Conservation (phyloP, 1,140 invertebrate genomes). For the Babylonia areolata region DNA sequence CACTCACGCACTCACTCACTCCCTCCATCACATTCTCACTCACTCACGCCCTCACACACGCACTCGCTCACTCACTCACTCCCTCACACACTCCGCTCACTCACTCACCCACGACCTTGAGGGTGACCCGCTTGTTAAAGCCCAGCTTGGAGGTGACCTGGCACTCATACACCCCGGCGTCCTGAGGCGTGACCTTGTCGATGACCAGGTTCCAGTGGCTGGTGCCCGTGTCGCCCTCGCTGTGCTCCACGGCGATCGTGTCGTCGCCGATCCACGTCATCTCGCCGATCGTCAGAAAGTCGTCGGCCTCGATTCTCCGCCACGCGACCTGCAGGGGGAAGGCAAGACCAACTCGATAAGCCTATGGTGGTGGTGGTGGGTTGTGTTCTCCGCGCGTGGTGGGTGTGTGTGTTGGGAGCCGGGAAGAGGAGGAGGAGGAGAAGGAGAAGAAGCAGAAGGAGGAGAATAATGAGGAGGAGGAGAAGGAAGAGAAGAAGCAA, state of each 20-base stretch:
- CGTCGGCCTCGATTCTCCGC: constrained; percentile 41
- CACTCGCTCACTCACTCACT: no score
- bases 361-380: no score
- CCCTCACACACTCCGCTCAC: not conserved
- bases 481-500: no score
- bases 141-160: constrained; percentile 45
- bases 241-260: constrained; percentile 61
- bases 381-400: no score
- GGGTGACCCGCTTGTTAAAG: constrained; percentile 36
- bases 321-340: constrained; percentile 52
- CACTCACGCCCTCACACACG: no score
- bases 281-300: constrained; percentile 53
- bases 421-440: no score
- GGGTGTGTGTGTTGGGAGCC: no score
- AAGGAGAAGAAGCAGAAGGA: no score
- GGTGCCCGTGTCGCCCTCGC: constrained; percentile 10
- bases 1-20: no score
- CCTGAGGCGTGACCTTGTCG: constrained; percentile 35
- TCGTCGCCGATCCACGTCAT: constrained; percentile 50
- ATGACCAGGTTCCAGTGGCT: constrained; percentile 51
- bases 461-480: no score
- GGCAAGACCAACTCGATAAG: no score
- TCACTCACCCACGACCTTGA: constrained; percentile 52
- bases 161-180: constrained; percentile 51
- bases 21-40: no score